Evolutionary conservation across 1,140 invertebrate species (phyloP).

Genomic region (Drosophila navojoa): DNA sequence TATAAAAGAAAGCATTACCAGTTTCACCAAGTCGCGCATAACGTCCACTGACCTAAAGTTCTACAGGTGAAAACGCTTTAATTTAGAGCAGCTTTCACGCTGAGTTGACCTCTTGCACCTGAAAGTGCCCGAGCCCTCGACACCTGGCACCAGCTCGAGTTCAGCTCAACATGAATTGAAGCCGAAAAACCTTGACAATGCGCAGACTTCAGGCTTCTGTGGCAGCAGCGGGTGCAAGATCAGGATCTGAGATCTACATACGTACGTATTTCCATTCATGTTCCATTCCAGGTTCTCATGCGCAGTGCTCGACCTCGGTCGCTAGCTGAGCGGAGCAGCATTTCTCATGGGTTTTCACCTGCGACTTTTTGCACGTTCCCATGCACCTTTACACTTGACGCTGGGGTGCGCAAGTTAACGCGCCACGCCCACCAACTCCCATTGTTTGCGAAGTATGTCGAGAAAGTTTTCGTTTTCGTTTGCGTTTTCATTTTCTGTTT

Average conservation of each 20-base stretch:
- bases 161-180: too few species aligned
- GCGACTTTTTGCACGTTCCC: slow-evolving; percentile 16
- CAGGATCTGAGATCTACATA: neutral
- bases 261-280: neutral
- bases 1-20: too few species aligned
- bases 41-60: too few species aligned
- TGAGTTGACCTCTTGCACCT: too few species aligned
- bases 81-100: too few species aligned
- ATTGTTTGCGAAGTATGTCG: slow-evolving; percentile 47
- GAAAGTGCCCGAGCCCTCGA: too few species aligned
- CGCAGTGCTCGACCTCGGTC: slow-evolving; percentile 6
- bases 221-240: neutral
- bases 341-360: slow-evolving; percentile 46
- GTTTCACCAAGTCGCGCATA: neutral
- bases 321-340: slow-evolving; percentile 2
- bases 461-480: slow-evolving; percentile 53
- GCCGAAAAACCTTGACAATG: too few species aligned
- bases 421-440: slow-evolving; percentile 49
- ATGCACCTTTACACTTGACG: slow-evolving; percentile 40
- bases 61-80: too few species aligned
- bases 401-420: slow-evolving; percentile 2
- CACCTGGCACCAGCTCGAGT: too few species aligned
- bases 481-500: slow-evolving; percentile 28
- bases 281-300: neutral
- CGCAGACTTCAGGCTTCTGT: too few species aligned